Conservation (phyloP, 2,797 vertebrate genomes). For the Hydrophis major region DNA sequence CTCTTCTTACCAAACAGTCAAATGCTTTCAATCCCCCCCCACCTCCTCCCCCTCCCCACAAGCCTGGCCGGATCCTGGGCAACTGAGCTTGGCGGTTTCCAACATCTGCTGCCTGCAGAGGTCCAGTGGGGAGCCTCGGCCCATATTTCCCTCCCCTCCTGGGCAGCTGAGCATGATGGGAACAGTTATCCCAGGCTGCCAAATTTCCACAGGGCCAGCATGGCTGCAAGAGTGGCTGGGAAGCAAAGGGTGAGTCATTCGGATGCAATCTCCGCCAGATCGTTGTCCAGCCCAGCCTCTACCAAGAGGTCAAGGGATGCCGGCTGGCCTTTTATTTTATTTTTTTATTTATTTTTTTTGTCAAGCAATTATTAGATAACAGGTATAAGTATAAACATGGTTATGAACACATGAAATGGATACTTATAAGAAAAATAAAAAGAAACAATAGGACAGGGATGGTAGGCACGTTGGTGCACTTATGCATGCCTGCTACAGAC, state of each 20-base stretch:
- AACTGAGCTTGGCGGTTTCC: neutral
- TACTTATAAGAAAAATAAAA: too few species aligned
- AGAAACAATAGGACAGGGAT: too few species aligned
- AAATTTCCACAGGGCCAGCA: neutral
- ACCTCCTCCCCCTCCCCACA: neutral
- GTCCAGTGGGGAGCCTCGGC: neutral
- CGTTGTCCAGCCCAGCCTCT: neutral
- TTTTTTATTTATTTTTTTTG: too few species aligned
- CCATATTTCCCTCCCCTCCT: neutral
- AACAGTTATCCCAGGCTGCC: neutral
- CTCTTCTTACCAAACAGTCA: slow-evolving; percentile 64
- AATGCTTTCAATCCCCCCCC: slow-evolving; percentile 59
- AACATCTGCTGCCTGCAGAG: neutral
- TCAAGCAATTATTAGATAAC: too few species aligned
- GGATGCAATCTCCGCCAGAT: neutral
- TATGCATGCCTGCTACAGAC: too few species aligned
- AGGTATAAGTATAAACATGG: too few species aligned
- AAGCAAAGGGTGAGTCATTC: neutral
- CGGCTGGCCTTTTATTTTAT: too few species aligned
- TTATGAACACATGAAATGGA: too few species aligned
- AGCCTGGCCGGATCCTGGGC: neutral
- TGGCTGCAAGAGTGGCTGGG: neutral
- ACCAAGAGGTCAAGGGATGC: neutral
- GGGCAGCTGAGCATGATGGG: neutral
- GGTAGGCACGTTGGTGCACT: too few species aligned